A percentile compares a stretch with the other conserved stretches of the same genome.
phyloP scores from a whole-genome alignment of 2,888 invertebrate species.

The Ceratothoa steindachneri region DNA sequence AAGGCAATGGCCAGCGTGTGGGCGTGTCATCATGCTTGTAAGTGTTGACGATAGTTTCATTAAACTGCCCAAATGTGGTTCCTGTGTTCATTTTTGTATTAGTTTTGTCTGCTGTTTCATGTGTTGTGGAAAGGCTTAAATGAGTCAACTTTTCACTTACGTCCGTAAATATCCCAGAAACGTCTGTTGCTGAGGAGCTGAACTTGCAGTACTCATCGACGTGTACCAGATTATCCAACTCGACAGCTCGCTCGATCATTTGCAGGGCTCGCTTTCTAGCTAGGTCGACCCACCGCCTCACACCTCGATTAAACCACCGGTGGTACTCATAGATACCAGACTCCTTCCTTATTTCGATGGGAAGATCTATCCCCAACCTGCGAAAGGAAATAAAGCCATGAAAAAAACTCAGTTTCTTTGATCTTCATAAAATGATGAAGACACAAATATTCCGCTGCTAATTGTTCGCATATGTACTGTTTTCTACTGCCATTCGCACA shows the following conservation, averaged over 20 bases:
- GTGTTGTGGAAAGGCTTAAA: too few species aligned
- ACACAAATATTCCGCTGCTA: not conserved
- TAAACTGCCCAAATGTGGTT: too few species aligned
- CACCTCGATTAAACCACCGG: slow-evolving; percentile 42
- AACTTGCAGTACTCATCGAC: slow-evolving; percentile 31
- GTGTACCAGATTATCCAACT: slow-evolving; percentile 30
- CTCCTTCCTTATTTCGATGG: slow-evolving; percentile 25
- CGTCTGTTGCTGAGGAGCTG: slow-evolving; percentile 42
- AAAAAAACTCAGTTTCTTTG: too few species aligned
- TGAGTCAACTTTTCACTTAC: too few species aligned
- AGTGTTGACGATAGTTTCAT: too few species aligned
- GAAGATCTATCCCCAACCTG: slow-evolving; percentile 27
- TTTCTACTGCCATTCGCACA: too few species aligned
- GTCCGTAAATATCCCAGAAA: slow-evolving; percentile 31
- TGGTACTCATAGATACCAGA: slow-evolving; percentile 42
- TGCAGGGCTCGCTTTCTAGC: slow-evolving; percentile 21
- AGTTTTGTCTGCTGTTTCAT: too few species aligned
- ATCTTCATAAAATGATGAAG: not conserved
- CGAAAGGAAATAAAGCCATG: too few species aligned
- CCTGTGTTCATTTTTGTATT: too few species aligned
- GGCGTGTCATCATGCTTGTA: too few species aligned
- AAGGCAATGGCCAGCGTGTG: too few species aligned
- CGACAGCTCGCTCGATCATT: slow-evolving; percentile 37
- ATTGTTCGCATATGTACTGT: too few species aligned
- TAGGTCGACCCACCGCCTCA: slow-evolving; percentile 42